Evolutionary conservation across 2,113 vertebrate species (phyloP).

Genomic region (Podarcis muralis): DNA sequence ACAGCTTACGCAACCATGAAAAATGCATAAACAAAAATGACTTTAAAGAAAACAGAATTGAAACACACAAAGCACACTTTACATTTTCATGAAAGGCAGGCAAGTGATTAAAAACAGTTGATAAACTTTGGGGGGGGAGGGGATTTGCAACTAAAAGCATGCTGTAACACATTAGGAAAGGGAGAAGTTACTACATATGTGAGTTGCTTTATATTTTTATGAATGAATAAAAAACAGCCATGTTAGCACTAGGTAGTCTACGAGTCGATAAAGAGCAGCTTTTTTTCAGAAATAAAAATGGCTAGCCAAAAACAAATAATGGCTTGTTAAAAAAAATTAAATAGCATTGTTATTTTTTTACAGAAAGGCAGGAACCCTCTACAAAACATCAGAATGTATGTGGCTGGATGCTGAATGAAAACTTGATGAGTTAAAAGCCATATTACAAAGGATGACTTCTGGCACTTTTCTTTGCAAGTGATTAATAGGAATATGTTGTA

Average conservation of each 20-base stretch:
- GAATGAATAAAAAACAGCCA: background rate
- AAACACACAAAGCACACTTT: background rate
- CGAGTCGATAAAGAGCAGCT: background rate
- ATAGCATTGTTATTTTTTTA: background rate
- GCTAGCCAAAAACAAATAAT: background rate
- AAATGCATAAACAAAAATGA: background rate
- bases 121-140: background rate
- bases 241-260: background rate
- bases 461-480: background rate
- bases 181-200: background rate
- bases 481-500: background rate
- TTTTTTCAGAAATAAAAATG: background rate
- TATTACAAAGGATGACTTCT: background rate
- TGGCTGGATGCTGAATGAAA: background rate
- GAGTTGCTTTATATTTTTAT: background rate
- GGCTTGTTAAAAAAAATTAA: background rate
- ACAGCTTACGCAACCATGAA: background rate
- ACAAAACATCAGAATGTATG: background rate
- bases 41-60: background rate
- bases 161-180: background rate
- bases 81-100: background rate
- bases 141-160: background rate
- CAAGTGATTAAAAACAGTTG: background rate
- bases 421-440: background rate
- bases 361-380: background rate